Base-by-base conservation (phyloP, 1,140 invertebrate genomes). In the Asobara japonica region DNA sequence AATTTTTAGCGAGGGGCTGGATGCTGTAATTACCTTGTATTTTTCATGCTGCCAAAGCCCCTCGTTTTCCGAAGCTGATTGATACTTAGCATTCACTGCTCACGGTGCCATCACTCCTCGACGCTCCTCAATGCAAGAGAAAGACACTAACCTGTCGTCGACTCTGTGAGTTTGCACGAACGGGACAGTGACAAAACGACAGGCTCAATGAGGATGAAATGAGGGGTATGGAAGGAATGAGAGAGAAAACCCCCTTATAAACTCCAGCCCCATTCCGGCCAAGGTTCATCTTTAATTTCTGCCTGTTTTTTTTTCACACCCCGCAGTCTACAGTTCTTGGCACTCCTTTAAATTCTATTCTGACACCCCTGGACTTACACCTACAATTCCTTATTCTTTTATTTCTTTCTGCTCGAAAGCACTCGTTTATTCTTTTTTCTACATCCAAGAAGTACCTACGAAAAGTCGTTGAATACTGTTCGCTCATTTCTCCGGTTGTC, bases 271-370 rank as follows among this genome's bases (percentile, higher is more conserved):
- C 86, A 86, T 87, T 86, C 84, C 85, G 75, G 80, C 80, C 77
- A 83, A 84, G 83, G 86, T 86, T 88, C 86, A 88, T 88, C 86
- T 88, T 87, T 88, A 88, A 88, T 88, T 86, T 88, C 86, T 85
- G 80, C 79, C 80, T 81, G 82, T 87, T 88, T 87, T 85, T 86
- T 71, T 64, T 36, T 61, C 16, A 25, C 31, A 33, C 65, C 65
- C n/a, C 65, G 38, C 41, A 51, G 73, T 76, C 75, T 69, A 45
- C 51, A 61, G 73, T 74, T 73, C 68, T 86, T 83, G 84, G 86
- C 85, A 86, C 86, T 87, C 79, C 78, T 86, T 87, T 87, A 87
- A 86, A 87, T 84, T 85, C 84, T 84, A 71, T 29, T 29, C 27
- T 51, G 33, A 61, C 65, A 65, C 72, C 56, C 65, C 76, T 73